These are phyloP conservation scores for Latrodectus geometricus DNA, from an alignment of 1,140 invertebrate genomes.

Conservation along the genomic window DNA sequence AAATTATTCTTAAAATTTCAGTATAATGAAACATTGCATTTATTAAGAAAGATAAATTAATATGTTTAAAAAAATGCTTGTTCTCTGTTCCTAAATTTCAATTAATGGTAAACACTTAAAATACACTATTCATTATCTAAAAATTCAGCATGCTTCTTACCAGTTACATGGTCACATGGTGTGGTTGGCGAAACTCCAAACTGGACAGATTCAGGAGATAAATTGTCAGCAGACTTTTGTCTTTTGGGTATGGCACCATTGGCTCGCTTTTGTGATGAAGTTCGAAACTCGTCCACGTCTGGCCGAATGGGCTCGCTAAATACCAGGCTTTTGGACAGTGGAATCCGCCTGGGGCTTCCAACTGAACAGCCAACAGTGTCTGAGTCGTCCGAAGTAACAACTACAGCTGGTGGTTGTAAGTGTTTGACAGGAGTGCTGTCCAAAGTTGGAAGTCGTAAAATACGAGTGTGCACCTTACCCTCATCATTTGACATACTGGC, in stretches of 20 bases:
- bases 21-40: too few species aligned
- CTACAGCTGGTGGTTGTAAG: constrained; percentile 21
- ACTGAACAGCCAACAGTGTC: background rate
- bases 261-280: background rate
- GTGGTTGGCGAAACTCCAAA: constrained; percentile 28
- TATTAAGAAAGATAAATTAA: too few species aligned
- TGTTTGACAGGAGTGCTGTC: constrained; percentile 44
- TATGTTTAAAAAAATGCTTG: too few species aligned
- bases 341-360: background rate
- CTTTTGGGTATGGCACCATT: background rate
- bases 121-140: background rate
- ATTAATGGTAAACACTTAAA: background rate
- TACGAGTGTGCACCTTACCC: constrained; percentile 22
- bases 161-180: constrained; percentile 12
- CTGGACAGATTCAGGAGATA: background rate
- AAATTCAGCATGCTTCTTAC: background rate
- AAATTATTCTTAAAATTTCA: too few species aligned
- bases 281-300: constrained; percentile 3
- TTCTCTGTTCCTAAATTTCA: too few species aligned
- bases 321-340: constrained; percentile 19
- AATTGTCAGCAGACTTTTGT: background rate
- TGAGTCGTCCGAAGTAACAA: constrained; percentile 31
- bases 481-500: constrained; percentile 33
- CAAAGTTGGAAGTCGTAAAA: constrained; percentile 35
- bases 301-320: background rate